Evolutionary conservation across 2,888 invertebrate genomes (phyloP), one percentile per base, ranked within the genome.

Genomic region (Exocentrus adspersus): DNA sequence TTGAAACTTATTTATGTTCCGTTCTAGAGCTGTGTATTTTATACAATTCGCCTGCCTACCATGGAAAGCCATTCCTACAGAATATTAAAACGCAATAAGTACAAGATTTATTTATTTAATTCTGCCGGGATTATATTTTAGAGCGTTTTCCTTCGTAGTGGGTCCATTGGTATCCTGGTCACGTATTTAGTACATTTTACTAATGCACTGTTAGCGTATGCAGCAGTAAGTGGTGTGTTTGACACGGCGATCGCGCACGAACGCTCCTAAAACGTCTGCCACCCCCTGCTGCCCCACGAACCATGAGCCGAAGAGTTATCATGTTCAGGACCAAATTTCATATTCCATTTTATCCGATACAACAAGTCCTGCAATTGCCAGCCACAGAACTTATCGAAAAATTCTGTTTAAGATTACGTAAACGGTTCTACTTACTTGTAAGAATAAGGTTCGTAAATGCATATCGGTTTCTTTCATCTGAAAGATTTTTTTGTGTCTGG

Each of bases 191-290:
- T 76, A 78, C 78, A 80, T 79, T 80, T 79, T 75, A 74, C 79
- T 80, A 80, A 80, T 80, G 79, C 78, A 79, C 77, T 77, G 79
- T 78, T 77, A 78, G 77, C 77, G 77, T 80, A 80, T 79, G 80
- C 80, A 78, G 74, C 77, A 78, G 77, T 81, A 79, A 81, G 80
- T 80, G 80, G 78, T 81, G 81, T 79, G 79, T 79, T 79, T 81
- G 81, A 81, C 81, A 75, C 77, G 72, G 64, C 58, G 68, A 75
- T 73, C 72, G 73, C 79, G 79, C 80, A 80, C 80, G 80, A 75
- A 67, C 67, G 72, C 61, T 62, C 68, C 52, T 60, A 68, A 72
- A 71, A 70, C 68, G 64, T 71, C 66, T 66, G 46, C 41, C 41
- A 20, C 67, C 65, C 67, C 52, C 65, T 42, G 54, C 51, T 37